These are phyloP conservation scores for Aurelia sp. DNA, from an alignment of 30 jellyfish, hydroid and myxozoan species.

Conservation along the genomic window DNA sequence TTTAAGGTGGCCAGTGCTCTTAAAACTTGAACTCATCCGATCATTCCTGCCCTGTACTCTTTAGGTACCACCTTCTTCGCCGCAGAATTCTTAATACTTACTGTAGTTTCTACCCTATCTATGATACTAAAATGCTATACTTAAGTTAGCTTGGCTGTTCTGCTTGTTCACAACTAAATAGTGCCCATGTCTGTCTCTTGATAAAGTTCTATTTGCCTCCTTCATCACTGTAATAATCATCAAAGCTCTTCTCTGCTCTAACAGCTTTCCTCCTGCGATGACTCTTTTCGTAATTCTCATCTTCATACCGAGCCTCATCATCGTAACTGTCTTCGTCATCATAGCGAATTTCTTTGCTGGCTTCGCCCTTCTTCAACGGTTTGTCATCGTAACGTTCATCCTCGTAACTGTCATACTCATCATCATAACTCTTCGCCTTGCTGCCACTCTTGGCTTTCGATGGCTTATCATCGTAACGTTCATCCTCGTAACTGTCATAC, in stretches of 20 bases:
- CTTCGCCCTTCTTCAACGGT: background rate
- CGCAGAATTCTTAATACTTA: too few species aligned
- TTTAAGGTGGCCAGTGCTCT: too few species aligned
- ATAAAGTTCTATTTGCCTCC: background rate
- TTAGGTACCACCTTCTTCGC: too few species aligned
- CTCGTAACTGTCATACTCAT: background rate
- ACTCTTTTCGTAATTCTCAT: background rate
- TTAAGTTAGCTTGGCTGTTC: too few species aligned
- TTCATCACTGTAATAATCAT: constrained; percentile 2
- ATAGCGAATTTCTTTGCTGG: background rate
- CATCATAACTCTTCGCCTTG: constrained; percentile 28
- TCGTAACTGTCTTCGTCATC: background rate
- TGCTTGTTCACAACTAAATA: too few species aligned
- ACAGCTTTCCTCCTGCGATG: background rate
- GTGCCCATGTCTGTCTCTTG: too few species aligned
- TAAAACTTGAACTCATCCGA: too few species aligned
- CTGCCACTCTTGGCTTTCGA: background rate
- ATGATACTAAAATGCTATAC: too few species aligned
- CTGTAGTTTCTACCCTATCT: too few species aligned
- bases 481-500: constrained; percentile 31
- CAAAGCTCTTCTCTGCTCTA: background rate
- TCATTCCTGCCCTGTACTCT: too few species aligned
- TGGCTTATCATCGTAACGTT: background rate
- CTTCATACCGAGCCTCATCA: constrained; percentile 16
- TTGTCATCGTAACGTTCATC: constrained; percentile 25